Conservation (phyloP, 1,140 invertebrate genomes). For the Drosophila ironensis region DNA sequence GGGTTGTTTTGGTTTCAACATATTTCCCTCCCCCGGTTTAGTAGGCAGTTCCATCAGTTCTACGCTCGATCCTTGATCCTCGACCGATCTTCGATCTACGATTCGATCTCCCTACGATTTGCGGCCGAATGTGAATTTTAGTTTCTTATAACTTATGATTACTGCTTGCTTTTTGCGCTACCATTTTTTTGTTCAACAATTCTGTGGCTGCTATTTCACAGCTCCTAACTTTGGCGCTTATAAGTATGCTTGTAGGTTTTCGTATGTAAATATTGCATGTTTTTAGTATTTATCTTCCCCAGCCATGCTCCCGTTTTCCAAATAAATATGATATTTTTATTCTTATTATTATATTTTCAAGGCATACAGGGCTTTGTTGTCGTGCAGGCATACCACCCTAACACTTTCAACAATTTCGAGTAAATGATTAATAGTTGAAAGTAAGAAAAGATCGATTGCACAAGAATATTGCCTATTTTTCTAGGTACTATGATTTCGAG, state of each 20-base stretch:
- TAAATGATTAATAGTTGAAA: too few relatives aligned
- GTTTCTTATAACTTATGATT: conserved; percentile 54
- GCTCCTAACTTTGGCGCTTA: conserved; percentile 63
- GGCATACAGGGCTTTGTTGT: too few relatives aligned
- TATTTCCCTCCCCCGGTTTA: conserved; percentile 11
- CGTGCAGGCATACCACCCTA: too few relatives aligned
- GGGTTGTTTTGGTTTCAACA: conserved; percentile 51
- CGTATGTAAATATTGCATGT: conserved; percentile 20
- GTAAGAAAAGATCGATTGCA: too few relatives aligned
- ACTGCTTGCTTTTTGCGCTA: conserved; percentile 36
- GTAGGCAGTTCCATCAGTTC: conserved; percentile 11
- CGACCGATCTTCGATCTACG: background rate
- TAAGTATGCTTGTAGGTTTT: conserved; percentile 43
- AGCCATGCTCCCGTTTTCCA: background rate
- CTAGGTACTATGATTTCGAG: too few relatives aligned
- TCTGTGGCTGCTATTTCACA: conserved; percentile 1
- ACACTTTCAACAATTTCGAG: too few relatives aligned
- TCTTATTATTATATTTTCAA: background rate
- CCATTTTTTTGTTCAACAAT: conserved; percentile 7
- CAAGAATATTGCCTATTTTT: too few relatives aligned
- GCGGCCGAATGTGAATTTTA: conserved; percentile 29
- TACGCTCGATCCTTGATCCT: too few relatives aligned
- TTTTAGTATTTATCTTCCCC: background rate
- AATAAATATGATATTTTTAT: background rate
- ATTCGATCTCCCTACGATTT: conserved; percentile 1